Evolutionary conservation across 92 coral and sea anemone species (phyloP).

Genomic region (Galaxea fascicularis): DNA sequence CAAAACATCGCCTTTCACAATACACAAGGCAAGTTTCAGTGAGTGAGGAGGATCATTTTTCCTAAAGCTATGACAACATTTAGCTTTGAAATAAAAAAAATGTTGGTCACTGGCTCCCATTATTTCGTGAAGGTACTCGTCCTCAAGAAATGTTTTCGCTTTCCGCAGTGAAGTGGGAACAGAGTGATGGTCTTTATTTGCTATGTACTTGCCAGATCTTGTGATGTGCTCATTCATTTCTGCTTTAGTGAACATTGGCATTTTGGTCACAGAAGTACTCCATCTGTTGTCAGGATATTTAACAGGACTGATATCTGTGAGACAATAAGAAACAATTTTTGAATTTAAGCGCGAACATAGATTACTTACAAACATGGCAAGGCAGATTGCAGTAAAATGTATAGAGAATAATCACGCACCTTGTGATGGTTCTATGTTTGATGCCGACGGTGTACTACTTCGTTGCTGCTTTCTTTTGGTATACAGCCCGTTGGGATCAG

Average conservation of each 20-base stretch:
- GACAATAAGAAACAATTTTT: background rate
- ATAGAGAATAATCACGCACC: too few relatives aligned
- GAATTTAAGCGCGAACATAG: too few relatives aligned
- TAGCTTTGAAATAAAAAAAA: too few relatives aligned
- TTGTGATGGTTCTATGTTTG: too few relatives aligned
- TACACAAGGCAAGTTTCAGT: slow-evolving; percentile 26
- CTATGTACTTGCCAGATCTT: slow-evolving; percentile 38
- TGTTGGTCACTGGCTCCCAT: slow-evolving; percentile 49
- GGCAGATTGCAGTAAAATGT: too few relatives aligned
- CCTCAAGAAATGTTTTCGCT: too few relatives aligned
- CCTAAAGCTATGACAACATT: too few relatives aligned
- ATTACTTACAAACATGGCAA: too few relatives aligned
- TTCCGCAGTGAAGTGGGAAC: slow-evolving; percentile 49
- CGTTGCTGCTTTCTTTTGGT: slow-evolving; percentile 18
- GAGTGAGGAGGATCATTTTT: slow-evolving; percentile 56
- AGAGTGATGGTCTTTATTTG: slow-evolving; percentile 26
- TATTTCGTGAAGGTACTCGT: too few relatives aligned
- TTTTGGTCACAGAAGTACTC: background rate
- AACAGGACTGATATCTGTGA: background rate
- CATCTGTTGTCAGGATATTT: slow-evolving; percentile 15
- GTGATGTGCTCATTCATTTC: slow-evolving; percentile 31
- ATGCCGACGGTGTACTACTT: background rate
- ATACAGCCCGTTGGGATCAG: slow-evolving; percentile 30
- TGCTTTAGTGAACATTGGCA: slow-evolving; percentile 47
- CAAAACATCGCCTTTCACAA: slow-evolving; percentile 22